A percentile compares a stretch with the other conserved stretches of the same genome.
These are phyloP conservation scores for Sarcophaga subvicina DNA, from an alignment of 2,888 invertebrate genomes.

Conservation along the genomic window DNA sequence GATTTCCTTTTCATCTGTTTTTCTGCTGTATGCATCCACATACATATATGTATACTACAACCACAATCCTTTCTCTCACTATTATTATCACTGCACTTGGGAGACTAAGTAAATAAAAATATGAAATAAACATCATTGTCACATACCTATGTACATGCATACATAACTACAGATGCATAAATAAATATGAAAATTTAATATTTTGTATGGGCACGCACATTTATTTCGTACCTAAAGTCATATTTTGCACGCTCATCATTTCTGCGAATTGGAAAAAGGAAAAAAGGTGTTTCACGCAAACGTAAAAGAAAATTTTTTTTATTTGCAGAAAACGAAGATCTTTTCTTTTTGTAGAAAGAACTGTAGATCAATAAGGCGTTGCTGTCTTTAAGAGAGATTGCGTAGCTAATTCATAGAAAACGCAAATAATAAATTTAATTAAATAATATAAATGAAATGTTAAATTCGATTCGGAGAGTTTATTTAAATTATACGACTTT, in stretches of 20 bases:
- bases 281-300: not conserved
- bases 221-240: constrained; percentile 23
- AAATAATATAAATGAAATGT: too few relatives aligned
- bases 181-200: constrained; percentile 47
- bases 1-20: constrained; percentile 20
- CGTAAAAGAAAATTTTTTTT: not conserved
- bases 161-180: not conserved
- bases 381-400: too few relatives aligned
- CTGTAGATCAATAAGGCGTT: too few relatives aligned
- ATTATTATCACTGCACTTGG: constrained; percentile 21
- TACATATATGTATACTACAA: not conserved
- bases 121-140: constrained; percentile 1
- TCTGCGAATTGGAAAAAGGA: constrained; percentile 44
- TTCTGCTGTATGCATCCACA: too few relatives aligned
- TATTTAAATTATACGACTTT: too few relatives aligned
- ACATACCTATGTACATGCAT: constrained; percentile 8
- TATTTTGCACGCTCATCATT: constrained; percentile 58
- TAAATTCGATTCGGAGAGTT: too few relatives aligned
- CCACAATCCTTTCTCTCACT: constrained; percentile 55
- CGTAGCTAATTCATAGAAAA: too few relatives aligned
- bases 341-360: too few relatives aligned
- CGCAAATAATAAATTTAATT: too few relatives aligned
- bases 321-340: not conserved
- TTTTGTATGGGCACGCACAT: constrained; percentile 51
- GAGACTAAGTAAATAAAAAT: not conserved